Conservation (phyloP, 2,797 vertebrate genomes). For the Ispidina lecontei region DNA sequence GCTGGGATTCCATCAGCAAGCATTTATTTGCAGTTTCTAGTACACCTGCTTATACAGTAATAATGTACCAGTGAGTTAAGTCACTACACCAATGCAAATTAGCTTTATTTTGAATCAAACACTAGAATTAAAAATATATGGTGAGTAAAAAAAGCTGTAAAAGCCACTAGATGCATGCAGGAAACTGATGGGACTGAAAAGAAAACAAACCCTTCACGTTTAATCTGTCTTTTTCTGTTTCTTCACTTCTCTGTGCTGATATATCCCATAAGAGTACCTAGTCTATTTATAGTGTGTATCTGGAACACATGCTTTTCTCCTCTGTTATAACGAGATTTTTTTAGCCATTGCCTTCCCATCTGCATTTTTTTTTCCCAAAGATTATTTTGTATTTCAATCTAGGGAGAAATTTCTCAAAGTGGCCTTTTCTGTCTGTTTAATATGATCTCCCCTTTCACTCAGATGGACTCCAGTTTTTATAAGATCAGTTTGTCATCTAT, state of each 20-base stretch:
- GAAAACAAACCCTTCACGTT: background rate
- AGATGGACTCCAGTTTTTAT: background rate
- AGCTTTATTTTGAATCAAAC: constrained; percentile 76
- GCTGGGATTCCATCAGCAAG: constrained; percentile 83
- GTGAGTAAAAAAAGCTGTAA: background rate
- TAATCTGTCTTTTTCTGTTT: constrained; percentile 16
- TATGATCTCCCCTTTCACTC: background rate
- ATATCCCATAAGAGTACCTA: constrained; percentile 33
- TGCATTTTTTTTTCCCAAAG: constrained; percentile 20
- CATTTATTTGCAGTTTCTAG: constrained; percentile 79
- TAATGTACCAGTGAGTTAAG: constrained; percentile 80
- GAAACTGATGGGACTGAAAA: background rate
- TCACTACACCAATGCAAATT: constrained; percentile 79
- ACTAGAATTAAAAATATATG: constrained; percentile 48
- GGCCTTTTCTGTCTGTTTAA: background rate
- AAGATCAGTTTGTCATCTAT: background rate
- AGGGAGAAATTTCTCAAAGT: constrained; percentile 7
- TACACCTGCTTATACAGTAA: constrained; percentile 83
- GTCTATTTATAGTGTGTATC: constrained; percentile 64
- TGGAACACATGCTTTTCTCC: constrained; percentile 64
- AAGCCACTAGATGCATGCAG: background rate
- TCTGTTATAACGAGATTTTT: constrained; percentile 41
- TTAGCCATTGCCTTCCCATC: constrained; percentile 4
- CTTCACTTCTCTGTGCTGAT: constrained; percentile 40
- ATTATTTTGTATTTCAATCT: background rate